Evolutionary conservation across 1,140 invertebrate genomes (phyloP).

Genomic region (Diabrotica virgifera): DNA sequence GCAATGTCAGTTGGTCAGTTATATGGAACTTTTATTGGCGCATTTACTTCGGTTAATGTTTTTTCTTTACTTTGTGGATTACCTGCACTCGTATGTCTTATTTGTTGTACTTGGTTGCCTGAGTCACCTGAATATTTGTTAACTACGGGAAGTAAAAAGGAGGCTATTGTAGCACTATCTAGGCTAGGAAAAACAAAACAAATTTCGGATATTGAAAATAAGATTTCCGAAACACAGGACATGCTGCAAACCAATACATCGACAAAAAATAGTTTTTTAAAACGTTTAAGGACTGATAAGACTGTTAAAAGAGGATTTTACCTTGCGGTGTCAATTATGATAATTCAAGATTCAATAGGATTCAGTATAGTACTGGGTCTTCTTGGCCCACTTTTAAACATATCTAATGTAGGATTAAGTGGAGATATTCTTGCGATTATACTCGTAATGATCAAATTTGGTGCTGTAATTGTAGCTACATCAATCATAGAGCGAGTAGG

Average conservation of each 20-base stretch:
- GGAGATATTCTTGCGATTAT: conserved; percentile 78
- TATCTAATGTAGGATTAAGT: neutral
- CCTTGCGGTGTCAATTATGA: conserved; percentile 66
- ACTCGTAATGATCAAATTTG: conserved; percentile 73
- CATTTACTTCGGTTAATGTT: conserved; percentile 57
- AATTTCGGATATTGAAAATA: conserved; percentile 56
- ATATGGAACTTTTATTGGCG: conserved; percentile 57
- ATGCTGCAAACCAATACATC: conserved; percentile 54
- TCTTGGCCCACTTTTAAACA: conserved; percentile 3
- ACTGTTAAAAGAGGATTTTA: conserved; percentile 63
- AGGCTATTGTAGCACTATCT: conserved; percentile 61
- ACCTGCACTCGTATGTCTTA: conserved; percentile 61
- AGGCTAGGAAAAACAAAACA: conserved; percentile 61
- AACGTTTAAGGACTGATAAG: conserved; percentile 57
- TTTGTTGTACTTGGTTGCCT: conserved; percentile 67
- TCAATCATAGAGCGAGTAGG: conserved; percentile 64
- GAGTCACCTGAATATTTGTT: conserved; percentile 77
- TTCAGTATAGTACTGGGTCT: conserved; percentile 47
- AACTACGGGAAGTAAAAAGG: conserved; percentile 54
- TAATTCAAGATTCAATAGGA: conserved; percentile 76
- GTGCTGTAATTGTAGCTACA: conserved; percentile 64
- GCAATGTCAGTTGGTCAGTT: conserved; percentile 26
- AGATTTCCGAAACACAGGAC: conserved; percentile 54
- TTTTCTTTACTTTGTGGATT: conserved; percentile 63
- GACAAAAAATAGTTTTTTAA: conserved; percentile 51